Evolutionary conservation across 1,140 invertebrate species (phyloP).

Genomic region (Drosophila bocki): DNA sequence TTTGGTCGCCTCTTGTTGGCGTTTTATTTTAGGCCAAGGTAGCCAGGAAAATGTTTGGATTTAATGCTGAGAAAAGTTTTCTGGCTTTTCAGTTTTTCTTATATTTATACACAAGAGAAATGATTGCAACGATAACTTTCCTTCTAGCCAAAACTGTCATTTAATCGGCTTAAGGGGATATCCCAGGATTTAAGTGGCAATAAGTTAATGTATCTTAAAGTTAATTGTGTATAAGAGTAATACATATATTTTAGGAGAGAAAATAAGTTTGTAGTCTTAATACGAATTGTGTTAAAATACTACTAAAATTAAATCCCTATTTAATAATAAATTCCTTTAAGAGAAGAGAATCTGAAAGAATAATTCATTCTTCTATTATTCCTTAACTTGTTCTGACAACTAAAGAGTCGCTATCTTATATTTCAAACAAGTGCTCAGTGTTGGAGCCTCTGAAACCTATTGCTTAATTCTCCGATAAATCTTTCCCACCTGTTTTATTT

Average conservation of each 20-base stretch:
- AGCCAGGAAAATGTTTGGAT: conserved; percentile 19
- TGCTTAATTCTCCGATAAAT: conserved; percentile 10
- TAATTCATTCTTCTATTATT: background rate
- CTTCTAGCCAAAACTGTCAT: background rate
- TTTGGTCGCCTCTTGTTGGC: conserved; percentile 40
- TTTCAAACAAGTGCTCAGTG: background rate
- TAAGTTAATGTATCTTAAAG: background rate
- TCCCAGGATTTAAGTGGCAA: background rate
- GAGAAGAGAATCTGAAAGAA: no score
- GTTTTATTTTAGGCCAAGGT: conserved; percentile 25
- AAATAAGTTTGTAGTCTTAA: no score
- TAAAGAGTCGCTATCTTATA: background rate
- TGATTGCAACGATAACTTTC: background rate
- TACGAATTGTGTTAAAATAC: background rate
- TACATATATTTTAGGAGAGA: background rate
- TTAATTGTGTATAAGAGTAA: background rate
- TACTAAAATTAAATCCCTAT: background rate
- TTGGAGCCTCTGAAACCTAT: background rate
- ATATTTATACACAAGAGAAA: background rate
- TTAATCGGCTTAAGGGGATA: background rate
- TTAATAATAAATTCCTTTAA: background rate
- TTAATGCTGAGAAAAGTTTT: conserved; percentile 23
- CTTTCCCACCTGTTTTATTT: background rate
- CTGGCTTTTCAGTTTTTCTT: conserved; percentile 1
- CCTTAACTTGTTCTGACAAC: background rate